Base-by-base conservation (phyloP, 2,888 invertebrate genomes). In the Aromia moschata region DNA sequence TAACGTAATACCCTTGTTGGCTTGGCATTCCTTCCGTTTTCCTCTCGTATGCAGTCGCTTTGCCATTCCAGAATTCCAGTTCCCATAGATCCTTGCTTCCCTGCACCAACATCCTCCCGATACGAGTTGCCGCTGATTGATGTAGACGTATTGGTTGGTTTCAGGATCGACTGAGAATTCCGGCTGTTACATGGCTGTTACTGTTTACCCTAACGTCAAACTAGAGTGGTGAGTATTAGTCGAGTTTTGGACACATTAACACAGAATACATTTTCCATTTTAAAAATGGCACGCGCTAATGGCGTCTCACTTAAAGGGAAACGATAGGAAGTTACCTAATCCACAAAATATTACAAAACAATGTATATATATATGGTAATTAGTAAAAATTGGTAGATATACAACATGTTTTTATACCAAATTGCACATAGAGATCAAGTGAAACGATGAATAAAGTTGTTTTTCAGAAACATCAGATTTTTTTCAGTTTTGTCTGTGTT, bases 141-240 rank as follows among this genome's bases (percentile, higher is more conserved):
- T 62, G 71, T 62, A 58, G 64, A 60, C 61, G 54, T 69, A 59
- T 63, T 62, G 56, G 20, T 61, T 71, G 65, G 62, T 71, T 73
- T 64, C 71, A 72, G 73, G 67, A 69, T 70, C 67, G 64, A 69
- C 67, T 41, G 55, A 57, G 64, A 68, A 56, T 67, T 65, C 40
- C 59, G 47, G 62, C 56, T 65, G 59, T 62, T 65, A 71, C 61
- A 80, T 80, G 80, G 80, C 80, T 68, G 80, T 80, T 71, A 79
- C 79, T 53, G 77, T 80, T 65, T 80, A 78, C 65, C 76, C 79
- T 57, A 80, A 80, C 73, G 78, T 79, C 74, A 79, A 79, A 65
- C 74, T 80, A 56, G 78, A 79, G 62, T 80, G 79, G 80, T 80
- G 68, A 80, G 79, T 78, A 73, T 44, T 46, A 10, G 31, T 54